A percentile compares a stretch with the other conserved stretches of the same genome.
phyloP scores from a whole-genome alignment of 1,140 invertebrate species.

The Caenorhabditis remanei region DNA sequence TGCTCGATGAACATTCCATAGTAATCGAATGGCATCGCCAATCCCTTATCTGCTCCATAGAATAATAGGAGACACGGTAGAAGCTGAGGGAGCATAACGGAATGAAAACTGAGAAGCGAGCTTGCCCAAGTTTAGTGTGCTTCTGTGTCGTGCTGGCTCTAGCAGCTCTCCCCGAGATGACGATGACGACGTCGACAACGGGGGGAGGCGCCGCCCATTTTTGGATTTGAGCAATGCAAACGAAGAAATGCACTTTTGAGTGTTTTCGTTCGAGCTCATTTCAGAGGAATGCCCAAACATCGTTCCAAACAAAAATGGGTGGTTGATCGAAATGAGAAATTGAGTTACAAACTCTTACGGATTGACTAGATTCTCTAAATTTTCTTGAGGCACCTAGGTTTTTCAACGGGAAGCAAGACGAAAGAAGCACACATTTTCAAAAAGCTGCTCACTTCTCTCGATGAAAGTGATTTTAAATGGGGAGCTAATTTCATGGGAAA shows the following conservation, averaged over 20 bases:
- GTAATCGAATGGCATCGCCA: conserved; percentile 46
- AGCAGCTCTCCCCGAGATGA: neutral
- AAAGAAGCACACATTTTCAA: too few relatives aligned
- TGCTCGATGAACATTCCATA: conserved; percentile 58
- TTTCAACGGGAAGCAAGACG: too few relatives aligned
- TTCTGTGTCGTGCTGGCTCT: neutral
- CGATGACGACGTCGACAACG: neutral
- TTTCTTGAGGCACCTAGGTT: too few relatives aligned
- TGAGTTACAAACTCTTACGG: neutral
- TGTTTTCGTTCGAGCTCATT: conserved; percentile 36
- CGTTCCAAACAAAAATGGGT: conserved; percentile 10
- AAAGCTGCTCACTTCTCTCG: too few relatives aligned
- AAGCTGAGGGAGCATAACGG: neutral
- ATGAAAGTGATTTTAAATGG: too few relatives aligned
- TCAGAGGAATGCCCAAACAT: neutral
- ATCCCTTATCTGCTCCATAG: neutral
- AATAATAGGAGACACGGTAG: conserved; percentile 7
- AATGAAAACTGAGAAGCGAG: neutral
- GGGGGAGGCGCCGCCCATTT: conserved; percentile 22
- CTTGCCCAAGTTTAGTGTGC: conserved; percentile 3
- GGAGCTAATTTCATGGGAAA: too few relatives aligned
- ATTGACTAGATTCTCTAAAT: neutral
- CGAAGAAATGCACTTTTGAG: conserved; percentile 19
- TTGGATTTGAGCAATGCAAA: conserved; percentile 41
- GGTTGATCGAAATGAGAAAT: neutral